These are phyloP conservation scores for Lepidocolaptes lacrymiger DNA, from an alignment of 2,797 vertebrate species.

Conservation along the genomic window DNA sequence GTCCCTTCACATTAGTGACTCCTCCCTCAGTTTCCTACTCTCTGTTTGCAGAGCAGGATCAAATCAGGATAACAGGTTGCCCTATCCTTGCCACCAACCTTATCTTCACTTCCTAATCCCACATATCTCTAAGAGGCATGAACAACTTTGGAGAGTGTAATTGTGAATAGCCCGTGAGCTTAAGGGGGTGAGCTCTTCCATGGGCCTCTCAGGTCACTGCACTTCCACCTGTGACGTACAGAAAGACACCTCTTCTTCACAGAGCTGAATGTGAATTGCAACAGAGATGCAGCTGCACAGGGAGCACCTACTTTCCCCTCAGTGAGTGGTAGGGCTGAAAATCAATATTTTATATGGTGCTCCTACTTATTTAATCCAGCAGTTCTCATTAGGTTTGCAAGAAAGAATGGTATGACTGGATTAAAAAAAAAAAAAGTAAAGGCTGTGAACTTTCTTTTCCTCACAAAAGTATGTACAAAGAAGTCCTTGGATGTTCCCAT, in stretches of 20 bases:
- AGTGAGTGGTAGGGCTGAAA: background rate
- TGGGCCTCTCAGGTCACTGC: background rate
- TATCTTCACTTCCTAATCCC: background rate
- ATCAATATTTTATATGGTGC: background rate
- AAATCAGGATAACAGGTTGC: background rate
- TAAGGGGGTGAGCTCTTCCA: background rate
- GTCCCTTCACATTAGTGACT: background rate
- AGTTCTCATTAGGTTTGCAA: background rate
- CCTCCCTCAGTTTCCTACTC: background rate
- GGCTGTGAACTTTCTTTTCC: background rate
- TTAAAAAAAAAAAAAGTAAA: background rate
- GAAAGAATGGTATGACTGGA: background rate
- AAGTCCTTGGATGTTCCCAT: conserved; percentile 15
- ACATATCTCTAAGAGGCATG: background rate
- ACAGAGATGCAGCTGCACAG: background rate
- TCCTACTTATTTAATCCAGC: background rate
- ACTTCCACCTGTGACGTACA: background rate
- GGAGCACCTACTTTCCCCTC: background rate
- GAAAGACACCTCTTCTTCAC: background rate
- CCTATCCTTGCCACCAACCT: background rate
- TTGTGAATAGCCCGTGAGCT: background rate
- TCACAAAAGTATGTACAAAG: background rate
- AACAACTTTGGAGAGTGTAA: background rate
- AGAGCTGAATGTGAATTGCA: background rate
- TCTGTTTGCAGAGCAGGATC: background rate